phyloP scores from a whole-genome alignment of 2,797 vertebrate genomes.

The Brotula barbata region DNA sequence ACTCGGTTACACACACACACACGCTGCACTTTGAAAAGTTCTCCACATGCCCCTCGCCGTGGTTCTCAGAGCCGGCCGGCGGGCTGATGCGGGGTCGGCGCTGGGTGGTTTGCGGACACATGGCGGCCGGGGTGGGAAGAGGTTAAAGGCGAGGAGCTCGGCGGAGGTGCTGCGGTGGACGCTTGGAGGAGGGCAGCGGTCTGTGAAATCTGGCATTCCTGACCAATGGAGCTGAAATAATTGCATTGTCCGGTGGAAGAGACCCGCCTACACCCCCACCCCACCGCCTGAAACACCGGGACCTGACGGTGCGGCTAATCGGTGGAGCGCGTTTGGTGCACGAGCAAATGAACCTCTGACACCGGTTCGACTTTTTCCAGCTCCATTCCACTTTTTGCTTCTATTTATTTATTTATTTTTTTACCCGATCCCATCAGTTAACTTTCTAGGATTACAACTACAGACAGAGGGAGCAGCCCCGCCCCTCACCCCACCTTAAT shows the following conservation, averaged over 20 bases:
- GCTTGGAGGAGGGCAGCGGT: conserved; percentile 80
- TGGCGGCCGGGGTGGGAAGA: conserved; percentile 44
- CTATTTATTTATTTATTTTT: background rate
- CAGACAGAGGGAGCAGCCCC: conserved; percentile 54
- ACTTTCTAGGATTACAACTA: conserved; percentile 13
- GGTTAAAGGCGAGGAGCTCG: conserved; percentile 59
- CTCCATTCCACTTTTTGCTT: no score
- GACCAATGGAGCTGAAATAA: conserved; percentile 92
- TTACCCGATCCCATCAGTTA: conserved; percentile 8
- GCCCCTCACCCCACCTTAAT: conserved; percentile 13
- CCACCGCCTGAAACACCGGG: conserved; percentile 67
- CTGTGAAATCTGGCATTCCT: conserved; percentile 94
- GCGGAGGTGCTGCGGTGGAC: conserved; percentile 64
- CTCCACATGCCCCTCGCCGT: no score
- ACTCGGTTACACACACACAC: no score
- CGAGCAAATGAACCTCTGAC: no score
- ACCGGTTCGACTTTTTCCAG: no score
- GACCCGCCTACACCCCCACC: conserved; percentile 71
- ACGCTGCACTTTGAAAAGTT: no score
- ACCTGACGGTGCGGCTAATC: conserved; percentile 84
- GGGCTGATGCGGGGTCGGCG: conserved; percentile 6
- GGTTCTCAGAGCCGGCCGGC: background rate
- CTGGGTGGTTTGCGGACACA: background rate
- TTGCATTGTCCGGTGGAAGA: conserved; percentile 87
- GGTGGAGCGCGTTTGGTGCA: conserved; percentile 80